Evolutionary conservation across 2,888 invertebrate species (phyloP), one percentile per base, ranked within the genome.

Genomic region (Sisyra terminalis): DNA sequence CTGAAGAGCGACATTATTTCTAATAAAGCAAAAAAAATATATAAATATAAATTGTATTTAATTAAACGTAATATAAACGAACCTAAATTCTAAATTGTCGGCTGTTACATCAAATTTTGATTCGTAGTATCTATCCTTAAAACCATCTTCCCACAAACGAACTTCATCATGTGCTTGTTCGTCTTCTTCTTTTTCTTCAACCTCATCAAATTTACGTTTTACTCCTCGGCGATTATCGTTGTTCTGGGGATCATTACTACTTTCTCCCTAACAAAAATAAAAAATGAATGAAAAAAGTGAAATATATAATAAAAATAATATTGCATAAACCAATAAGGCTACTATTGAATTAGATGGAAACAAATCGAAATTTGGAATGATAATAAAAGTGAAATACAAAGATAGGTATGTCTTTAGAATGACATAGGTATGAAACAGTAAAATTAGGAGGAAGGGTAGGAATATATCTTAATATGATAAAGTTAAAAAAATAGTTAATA

Each of bases 81-180:
- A 75, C 69, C 96, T 75, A 64, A 97, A 97, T 53, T 80, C 83
- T 29, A 79, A 56, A 58, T 89, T 81, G 11, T 81, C 75, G 0
- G 73, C 49, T 4, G 68, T 63, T 9, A 89, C 85, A 55, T 88
- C 88, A 58, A 92, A 92, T 66, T 92, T 92, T 42, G 87, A 87
- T 64, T 90, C 88, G 58, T 97, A 97, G 66, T 98, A 98, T 30
- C 98, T 73, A 59, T 94, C 92, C 63, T 97, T 97, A 70, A 94
- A 98, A 1, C 98, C 98, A 51, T 85, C 85, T 64, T 98, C 96
- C 88, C 92, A 89, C 5, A 92, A 67, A 11, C 89, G 72, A 39
- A 94, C 90, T 65, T 90, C 87, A 60, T 93, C 92, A 50, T 82
- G 78, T 4, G 77, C 74, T 50, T 86, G 82, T 32, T 81, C 78